phyloP scores from a whole-genome alignment of 2,797 vertebrate species.

The Cossypha niveicapilla region DNA sequence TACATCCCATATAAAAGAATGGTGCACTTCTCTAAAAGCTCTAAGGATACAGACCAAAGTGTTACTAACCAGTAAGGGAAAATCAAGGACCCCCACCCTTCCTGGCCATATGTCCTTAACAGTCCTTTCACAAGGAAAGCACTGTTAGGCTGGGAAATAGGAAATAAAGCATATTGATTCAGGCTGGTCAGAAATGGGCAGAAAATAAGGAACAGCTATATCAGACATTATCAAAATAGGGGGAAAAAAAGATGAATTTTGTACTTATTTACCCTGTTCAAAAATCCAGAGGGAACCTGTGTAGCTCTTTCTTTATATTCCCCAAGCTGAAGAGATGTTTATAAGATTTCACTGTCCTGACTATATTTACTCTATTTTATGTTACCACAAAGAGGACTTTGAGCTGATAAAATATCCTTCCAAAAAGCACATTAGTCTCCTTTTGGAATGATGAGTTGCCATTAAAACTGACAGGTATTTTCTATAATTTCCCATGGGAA shows the following conservation, averaged over 20 bases:
- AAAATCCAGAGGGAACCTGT: background rate
- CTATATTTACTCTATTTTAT: slow-evolving; percentile 8
- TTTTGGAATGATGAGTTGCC: slow-evolving; percentile 31
- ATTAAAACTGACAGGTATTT: slow-evolving; percentile 57
- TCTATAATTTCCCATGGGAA: slow-evolving; percentile 48
- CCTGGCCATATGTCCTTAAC: background rate
- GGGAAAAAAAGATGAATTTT: background rate
- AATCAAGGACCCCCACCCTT: background rate
- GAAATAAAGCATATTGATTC: background rate
- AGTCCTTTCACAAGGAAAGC: background rate
- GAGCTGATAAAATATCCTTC: slow-evolving; percentile 26
- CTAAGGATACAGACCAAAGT: background rate
- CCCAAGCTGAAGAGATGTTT: background rate
- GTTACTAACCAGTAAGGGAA: background rate
- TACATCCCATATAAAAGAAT: background rate
- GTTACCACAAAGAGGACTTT: slow-evolving; percentile 18
- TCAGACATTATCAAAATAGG: background rate
- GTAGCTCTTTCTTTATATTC: background rate
- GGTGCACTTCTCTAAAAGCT: background rate
- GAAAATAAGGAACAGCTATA: background rate
- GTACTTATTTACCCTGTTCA: background rate
- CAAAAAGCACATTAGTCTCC: slow-evolving; percentile 40
- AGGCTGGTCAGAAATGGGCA: background rate
- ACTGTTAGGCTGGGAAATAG: background rate
- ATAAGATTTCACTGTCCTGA: background rate